phyloP scores from a whole-genome alignment of 2,888 invertebrate genomes.

The Sepioteuthis lessoniana region DNA sequence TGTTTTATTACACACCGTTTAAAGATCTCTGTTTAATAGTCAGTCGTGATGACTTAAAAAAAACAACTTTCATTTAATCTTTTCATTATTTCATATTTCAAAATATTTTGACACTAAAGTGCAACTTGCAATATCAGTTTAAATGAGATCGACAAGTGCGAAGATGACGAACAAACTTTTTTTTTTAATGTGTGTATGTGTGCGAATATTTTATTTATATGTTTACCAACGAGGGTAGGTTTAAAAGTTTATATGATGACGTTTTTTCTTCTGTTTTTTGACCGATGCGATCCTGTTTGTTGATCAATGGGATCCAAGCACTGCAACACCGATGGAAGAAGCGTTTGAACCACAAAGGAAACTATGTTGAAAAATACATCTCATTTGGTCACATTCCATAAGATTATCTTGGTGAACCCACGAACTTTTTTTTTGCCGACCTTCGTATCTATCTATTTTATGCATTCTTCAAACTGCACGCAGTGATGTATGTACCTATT shows the following conservation, averaged over 20 bases:
- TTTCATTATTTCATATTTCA: neutral
- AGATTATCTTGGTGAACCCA: too few species aligned
- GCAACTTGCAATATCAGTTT: neutral
- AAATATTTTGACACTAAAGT: neutral
- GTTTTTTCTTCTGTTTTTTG: too few species aligned
- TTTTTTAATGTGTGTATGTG: neutral
- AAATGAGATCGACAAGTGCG: neutral
- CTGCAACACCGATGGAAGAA: too few species aligned
- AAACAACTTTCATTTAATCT: neutral
- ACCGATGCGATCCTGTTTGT: too few species aligned
- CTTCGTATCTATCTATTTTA: neutral
- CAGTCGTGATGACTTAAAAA: neutral
- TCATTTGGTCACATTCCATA: too few species aligned
- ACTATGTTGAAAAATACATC: too few species aligned
- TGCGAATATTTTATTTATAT: neutral
- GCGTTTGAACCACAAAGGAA: too few species aligned
- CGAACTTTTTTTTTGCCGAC: too few species aligned
- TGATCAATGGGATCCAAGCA: too few species aligned
- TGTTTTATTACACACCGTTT: neutral
- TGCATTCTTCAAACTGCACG: neutral
- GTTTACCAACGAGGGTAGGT: too few species aligned
- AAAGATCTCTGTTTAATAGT: neutral
- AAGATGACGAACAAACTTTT: neutral
- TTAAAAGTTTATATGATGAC: too few species aligned
- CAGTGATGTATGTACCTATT: neutral